Percentiles rank a stretch among this genome's conserved stretches.
Conservation (phyloP, 2,113 vertebrate species). For the Mystacornis crossleyi region DNA sequence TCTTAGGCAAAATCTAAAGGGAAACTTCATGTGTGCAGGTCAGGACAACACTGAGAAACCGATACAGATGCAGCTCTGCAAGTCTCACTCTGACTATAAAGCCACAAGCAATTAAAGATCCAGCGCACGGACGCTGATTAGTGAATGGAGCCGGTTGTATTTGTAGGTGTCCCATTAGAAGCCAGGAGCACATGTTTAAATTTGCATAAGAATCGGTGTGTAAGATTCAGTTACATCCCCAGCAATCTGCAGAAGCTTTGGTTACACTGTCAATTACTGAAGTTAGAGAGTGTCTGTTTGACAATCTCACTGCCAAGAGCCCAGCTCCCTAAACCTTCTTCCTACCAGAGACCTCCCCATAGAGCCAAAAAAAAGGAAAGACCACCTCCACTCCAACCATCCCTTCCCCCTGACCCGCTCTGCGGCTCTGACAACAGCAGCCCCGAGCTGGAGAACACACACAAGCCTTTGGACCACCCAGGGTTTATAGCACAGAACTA, state of each 20-base stretch:
- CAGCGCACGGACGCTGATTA: rapidly evolving
- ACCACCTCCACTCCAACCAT: not conserved
- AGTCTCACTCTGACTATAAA: not conserved
- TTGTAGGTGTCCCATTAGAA: conserved; percentile 14
- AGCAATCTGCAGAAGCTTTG: not conserved
- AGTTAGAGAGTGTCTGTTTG: not conserved
- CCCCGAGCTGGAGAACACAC: not conserved
- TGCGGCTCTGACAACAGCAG: not conserved
- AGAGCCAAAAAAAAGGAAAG: not conserved
- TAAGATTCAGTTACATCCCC: conserved; percentile 34
- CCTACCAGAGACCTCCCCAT: not conserved
- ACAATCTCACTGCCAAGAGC: not conserved
- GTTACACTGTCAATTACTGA: not conserved
- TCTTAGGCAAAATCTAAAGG: rapidly evolving
- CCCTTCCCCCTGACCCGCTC: not conserved
- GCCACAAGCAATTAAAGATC: not conserved
- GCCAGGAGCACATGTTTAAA: not conserved
- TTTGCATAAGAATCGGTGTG: conserved; percentile 53
- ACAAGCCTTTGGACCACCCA: not conserved
- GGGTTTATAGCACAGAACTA: not conserved
- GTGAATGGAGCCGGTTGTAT: not conserved
- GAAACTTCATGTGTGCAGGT: not conserved
- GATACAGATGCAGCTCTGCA: not conserved
- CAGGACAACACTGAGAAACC: not conserved
- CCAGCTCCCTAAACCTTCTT: not conserved